These are phyloP conservation scores for Drosophila differens DNA, from an alignment of 2,888 invertebrate species.

Conservation along the genomic window DNA sequence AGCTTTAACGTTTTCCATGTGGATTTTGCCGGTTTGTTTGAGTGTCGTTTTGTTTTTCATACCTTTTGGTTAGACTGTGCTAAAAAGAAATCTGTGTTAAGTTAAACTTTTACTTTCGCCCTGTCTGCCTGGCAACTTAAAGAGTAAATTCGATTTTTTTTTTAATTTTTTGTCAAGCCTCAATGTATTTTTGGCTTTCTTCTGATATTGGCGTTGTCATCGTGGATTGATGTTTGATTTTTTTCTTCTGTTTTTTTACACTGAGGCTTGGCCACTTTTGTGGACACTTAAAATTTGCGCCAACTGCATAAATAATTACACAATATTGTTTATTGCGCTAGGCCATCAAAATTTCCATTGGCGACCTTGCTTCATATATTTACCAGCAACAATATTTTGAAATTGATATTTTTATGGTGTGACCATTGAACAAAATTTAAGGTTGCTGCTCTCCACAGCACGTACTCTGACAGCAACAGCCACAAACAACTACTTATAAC, in stretches of 20 bases:
- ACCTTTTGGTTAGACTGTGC: constrained; percentile 25
- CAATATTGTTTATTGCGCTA: constrained; percentile 44
- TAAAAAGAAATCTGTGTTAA: constrained; percentile 61
- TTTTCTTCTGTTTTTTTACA: constrained; percentile 17
- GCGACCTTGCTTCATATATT: constrained; percentile 57
- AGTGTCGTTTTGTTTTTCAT: neutral
- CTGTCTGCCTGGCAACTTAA: constrained; percentile 49
- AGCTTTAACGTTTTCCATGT: constrained; percentile 58
- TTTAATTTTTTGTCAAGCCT: constrained; percentile 47
- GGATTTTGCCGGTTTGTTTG: constrained; percentile 79
- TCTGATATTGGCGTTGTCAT: constrained; percentile 51
- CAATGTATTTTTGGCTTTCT: constrained; percentile 57
- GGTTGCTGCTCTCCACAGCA: constrained; percentile 54
- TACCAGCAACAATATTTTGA: constrained; percentile 30
- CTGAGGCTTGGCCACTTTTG: constrained; percentile 30
- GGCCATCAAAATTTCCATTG: constrained; percentile 21
- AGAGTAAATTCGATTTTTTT: constrained; percentile 18
- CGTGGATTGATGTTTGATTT: constrained; percentile 17
- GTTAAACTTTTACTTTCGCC: constrained; percentile 75
- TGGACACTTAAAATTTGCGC: constrained; percentile 56
- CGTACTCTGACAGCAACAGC: constrained; percentile 31
- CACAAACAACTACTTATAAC: constrained; percentile 35
- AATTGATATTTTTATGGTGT: constrained; percentile 32
- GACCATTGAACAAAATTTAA: constrained; percentile 36
- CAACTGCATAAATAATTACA: constrained; percentile 48